Evolutionary conservation across 2,797 vertebrate species (phyloP).

Genomic region (Megaceryle alcyon): DNA sequence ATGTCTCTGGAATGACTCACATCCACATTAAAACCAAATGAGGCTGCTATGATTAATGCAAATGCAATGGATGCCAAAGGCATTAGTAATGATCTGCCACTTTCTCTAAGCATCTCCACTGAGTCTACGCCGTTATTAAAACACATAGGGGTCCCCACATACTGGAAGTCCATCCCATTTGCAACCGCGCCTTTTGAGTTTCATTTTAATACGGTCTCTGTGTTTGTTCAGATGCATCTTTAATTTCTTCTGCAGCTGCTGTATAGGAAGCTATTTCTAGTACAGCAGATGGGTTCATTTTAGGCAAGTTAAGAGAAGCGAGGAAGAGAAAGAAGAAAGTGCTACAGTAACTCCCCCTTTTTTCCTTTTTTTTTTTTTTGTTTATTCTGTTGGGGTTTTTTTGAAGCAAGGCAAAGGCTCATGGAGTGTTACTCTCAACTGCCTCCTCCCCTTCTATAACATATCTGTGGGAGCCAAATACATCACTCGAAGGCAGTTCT

Average conservation of each 20-base stretch:
- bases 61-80: constrained; percentile 58
- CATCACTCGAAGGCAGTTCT: background rate
- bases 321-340: background rate
- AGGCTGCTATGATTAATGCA: constrained; percentile 68
- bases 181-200: constrained; percentile 37
- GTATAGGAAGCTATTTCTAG: constrained; percentile 43
- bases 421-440: background rate
- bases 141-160: background rate
- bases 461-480: background rate
- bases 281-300: constrained; percentile 48
- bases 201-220: constrained; percentile 20
- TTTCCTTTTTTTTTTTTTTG: no score
- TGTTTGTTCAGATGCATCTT: constrained; percentile 43
- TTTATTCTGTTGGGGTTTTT: background rate
- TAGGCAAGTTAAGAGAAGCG: background rate
- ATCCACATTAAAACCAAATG: constrained; percentile 70
- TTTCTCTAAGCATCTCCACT: constrained; percentile 31
- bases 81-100: constrained; percentile 48
- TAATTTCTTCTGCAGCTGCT: constrained; percentile 46
- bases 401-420: background rate
- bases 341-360: background rate
- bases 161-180: background rate
- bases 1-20: constrained; percentile 66
- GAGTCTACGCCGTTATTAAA: constrained; percentile 14
- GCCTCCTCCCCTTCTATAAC: background rate